Evolutionary conservation across 2,797 vertebrate genomes (phyloP).

Genomic region (Rhabdomys pumilio): DNA sequence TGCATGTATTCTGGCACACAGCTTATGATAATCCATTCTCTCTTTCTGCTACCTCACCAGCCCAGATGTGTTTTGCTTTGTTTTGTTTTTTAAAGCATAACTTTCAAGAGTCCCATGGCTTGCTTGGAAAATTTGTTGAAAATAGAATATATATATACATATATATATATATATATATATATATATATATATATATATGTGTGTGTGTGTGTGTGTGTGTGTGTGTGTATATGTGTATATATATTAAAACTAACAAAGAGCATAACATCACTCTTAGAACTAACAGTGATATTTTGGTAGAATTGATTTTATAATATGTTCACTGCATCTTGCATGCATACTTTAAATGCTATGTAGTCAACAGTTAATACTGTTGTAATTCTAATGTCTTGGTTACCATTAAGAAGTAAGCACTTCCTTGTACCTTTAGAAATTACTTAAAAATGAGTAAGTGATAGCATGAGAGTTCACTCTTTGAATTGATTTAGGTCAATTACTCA

Average conservation of each 20-base stretch:
- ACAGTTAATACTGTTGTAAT: not conserved
- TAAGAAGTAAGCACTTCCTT: constrained; percentile 41
- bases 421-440: constrained; percentile 52
- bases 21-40: not conserved
- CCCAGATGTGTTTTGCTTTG: not conserved
- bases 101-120: not conserved
- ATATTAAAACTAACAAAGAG: constrained; percentile 30
- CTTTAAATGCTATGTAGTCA: not conserved
- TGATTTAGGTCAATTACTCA: not conserved
- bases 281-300: not conserved
- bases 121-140: constrained; percentile 41
- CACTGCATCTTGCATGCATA: not conserved
- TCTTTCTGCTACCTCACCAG: not conserved
- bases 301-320: constrained; percentile 26
- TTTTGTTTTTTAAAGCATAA: not conserved
- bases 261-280: not conserved
- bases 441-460: not conserved
- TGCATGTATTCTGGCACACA: not conserved
- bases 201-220: too few relatives aligned
- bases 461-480: not conserved
- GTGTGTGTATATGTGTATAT: too few relatives aligned
- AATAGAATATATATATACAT: not conserved
- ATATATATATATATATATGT: not conserved
- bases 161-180: not conserved
- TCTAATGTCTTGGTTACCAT: not conserved